Base-by-base conservation (phyloP, 2,113 vertebrate genomes). In the Pelobates fuscus region DNA sequence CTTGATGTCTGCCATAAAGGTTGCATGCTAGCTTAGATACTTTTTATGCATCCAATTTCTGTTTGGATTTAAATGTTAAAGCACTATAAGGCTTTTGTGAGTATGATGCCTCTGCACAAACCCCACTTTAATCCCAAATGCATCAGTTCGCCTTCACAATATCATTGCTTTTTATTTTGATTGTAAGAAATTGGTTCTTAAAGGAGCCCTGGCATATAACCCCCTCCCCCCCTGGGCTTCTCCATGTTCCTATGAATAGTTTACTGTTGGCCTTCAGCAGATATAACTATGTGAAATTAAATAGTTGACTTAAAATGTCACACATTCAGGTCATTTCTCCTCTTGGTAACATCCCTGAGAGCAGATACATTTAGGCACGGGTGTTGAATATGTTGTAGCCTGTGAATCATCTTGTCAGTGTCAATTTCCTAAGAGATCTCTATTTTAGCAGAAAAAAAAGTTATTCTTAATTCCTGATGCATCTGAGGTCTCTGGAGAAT, bases 401-500 rank as follows among this genome's bases (percentile, higher is more conserved):
- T 91, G 91, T 88, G 93, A 95, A 92, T 93, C 93, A 93, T 94
- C 95, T 92, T 96, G 96, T 98, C 95, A 96, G 91, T 96, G 94
- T 94, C 95, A 96, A 95, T 97, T 98, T 95, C 92, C 89, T 84
- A 87, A 87, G 95, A 98, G 96, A 96, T 98, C 96, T 99, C 91
- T 95, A 97, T 98, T 95, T 94, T 95, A 88, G 67, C 82, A 89
- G 88, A 90, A 75, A 59, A 66, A 89, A 86, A 90, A 93, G 91
- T 94, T 92, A 86, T 89, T 89, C 91, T 86, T 87, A 88, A 89
- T 90, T 88, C 83, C 86, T 81, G 83, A 89, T 88, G 89, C 82
- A 11, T 90, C 85, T 86, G 78, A 87, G 89, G 87, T 90, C 90
- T 90, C 88, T 59, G 77, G 88, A 86, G 89, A 82, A 91, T 88